Evolutionary conservation across 1,140 invertebrate species (phyloP).

Genomic region (Pseudomyrmex flavicornis): DNA sequence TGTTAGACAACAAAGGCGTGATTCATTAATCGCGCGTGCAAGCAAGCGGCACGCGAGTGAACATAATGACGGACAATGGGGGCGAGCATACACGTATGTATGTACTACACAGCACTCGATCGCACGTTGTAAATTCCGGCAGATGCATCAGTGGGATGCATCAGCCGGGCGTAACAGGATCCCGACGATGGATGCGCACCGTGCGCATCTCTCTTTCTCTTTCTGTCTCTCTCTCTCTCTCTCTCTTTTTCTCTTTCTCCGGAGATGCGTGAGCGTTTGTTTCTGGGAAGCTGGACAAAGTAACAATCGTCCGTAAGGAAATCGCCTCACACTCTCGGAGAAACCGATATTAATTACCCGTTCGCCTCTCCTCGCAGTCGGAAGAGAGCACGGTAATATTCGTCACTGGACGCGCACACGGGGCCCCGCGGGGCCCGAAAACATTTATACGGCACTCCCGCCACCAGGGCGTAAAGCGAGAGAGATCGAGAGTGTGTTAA

Average conservation of each 20-base stretch:
- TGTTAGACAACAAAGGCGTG: constrained; percentile 42
- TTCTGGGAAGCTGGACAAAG: constrained; percentile 49
- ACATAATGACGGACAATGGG: constrained; percentile 51
- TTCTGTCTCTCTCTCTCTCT: no score
- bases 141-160: not conserved
- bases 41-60: constrained; percentile 42
- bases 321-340: constrained; percentile 5
- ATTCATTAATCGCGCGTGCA: constrained; percentile 43
- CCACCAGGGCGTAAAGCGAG: constrained; percentile 44
- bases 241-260: no score
- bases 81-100: not conserved
- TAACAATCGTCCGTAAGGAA: constrained; percentile 38
- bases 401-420: constrained; percentile 62
- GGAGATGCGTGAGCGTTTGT: constrained; percentile 21
- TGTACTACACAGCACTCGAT: constrained; percentile 6
- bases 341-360: constrained; percentile 67
- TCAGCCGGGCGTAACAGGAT: constrained; percentile 39
- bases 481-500: constrained; percentile 70
- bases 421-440: constrained; percentile 24
- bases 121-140: constrained; percentile 31
- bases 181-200: constrained; percentile 13
- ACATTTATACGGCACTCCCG: constrained; percentile 53
- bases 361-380: constrained; percentile 49
- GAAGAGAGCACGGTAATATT: constrained; percentile 64
- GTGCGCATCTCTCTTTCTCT: no score